Conservation (phyloP, 2,888 invertebrate species). For the Philereme transversata region DNA sequence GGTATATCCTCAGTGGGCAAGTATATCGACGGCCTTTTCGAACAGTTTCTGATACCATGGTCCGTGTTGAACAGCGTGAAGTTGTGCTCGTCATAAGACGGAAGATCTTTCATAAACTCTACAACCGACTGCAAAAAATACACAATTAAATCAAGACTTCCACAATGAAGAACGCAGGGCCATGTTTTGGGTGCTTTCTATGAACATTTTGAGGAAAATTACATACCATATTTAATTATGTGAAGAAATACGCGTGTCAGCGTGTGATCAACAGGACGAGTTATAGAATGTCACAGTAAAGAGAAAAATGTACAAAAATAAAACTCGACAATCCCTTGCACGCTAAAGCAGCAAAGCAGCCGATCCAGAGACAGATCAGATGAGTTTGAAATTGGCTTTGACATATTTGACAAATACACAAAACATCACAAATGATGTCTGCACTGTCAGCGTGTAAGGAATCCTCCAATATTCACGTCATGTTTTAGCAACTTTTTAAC, state of each 20-base stretch:
- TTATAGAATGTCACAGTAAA: conserved; percentile 44
- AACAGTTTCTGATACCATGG: conserved; percentile 90
- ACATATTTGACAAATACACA: not conserved
- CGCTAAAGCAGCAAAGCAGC: conserved; percentile 35
- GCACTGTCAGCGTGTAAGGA: too few species aligned
- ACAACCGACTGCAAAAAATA: conserved; percentile 89
- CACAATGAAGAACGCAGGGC: conserved; percentile 17
- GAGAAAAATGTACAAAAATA: conserved; percentile 59
- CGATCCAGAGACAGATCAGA: conserved; percentile 51
- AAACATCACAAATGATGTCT: too few species aligned
- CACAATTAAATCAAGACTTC: conserved; percentile 37
- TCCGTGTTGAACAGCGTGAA: conserved; percentile 96
- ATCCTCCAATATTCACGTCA: too few species aligned
- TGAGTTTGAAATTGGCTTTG: conserved; percentile 59
- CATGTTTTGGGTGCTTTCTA: conserved; percentile 2
- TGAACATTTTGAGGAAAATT: not conserved
- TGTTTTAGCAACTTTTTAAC: too few species aligned
- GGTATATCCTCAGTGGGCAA: conserved; percentile 96
- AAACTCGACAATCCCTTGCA: conserved; percentile 45
- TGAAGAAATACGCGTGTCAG: not conserved
- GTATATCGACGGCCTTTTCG: conserved; percentile 95
- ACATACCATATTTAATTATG: conserved; percentile 61
- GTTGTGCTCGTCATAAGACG: conserved; percentile 95
- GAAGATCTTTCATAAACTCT: conserved; percentile 95
- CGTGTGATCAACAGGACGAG: conserved; percentile 11